phyloP scores from a whole-genome alignment of 1,140 invertebrate genomes.

The Aplysia californica region DNA sequence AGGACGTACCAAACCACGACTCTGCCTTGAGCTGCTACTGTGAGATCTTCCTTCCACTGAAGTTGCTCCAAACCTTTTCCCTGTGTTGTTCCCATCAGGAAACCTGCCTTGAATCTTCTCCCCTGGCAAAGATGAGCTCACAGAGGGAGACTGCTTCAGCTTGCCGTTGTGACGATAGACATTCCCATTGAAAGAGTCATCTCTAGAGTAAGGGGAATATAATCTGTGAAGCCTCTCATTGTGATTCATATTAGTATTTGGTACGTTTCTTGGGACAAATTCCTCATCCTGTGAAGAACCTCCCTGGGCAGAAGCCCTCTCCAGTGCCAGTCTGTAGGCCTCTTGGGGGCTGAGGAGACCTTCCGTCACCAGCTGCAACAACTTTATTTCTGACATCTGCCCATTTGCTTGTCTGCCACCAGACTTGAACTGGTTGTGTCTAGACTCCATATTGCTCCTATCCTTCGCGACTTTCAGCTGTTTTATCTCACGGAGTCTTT shows the following conservation, averaged over 20 bases:
- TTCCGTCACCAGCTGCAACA: slow-evolving; percentile 13
- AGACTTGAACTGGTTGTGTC: too few relatives aligned
- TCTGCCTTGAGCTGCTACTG: too few relatives aligned
- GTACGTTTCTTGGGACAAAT: not conserved
- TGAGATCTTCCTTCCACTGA: too few relatives aligned
- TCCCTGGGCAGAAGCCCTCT: not conserved
- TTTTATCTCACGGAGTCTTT: not conserved
- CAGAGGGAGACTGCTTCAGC: not conserved
- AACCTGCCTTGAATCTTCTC: not conserved
- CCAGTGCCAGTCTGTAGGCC: slow-evolving; percentile 8
- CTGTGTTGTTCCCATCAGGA: not conserved
- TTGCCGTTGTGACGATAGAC: not conserved
- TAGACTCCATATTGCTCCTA: too few relatives aligned
- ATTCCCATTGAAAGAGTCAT: not conserved
- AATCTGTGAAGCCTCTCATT: not conserved
- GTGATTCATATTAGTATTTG: not conserved
- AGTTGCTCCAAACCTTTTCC: not conserved
- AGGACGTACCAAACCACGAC: too few relatives aligned
- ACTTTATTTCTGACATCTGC: not conserved
- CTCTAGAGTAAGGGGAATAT: slow-evolving; percentile 9
- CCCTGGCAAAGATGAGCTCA: too few relatives aligned
- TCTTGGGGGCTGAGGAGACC: slow-evolving; percentile 14
- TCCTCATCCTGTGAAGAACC: not conserved
- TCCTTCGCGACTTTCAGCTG: too few relatives aligned
- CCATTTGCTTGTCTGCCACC: not conserved